Conservation (phyloP, 2,113 vertebrate genomes). For the Pachyramphus minor region DNA sequence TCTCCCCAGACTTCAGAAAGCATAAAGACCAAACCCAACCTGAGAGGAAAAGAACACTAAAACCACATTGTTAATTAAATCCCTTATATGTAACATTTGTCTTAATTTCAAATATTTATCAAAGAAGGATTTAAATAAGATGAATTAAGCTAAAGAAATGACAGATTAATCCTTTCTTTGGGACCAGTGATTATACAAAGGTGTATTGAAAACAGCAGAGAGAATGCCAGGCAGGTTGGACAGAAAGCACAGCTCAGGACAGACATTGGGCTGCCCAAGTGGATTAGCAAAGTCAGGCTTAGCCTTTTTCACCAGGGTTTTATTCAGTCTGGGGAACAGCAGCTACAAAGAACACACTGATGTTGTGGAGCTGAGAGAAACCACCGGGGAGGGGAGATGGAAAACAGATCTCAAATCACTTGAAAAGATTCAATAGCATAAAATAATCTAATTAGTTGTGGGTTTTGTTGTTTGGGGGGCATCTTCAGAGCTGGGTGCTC, state of each 20-base stretch:
- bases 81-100: conserved; percentile 39
- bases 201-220: background rate
- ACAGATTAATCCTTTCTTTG: conserved; percentile 31
- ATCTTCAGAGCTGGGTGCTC: background rate
- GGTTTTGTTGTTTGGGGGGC: background rate
- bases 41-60: background rate
- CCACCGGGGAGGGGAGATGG: background rate
- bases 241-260: background rate
- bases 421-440: conserved; percentile 3
- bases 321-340: background rate
- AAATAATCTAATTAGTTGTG: background rate
- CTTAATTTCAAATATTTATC: conserved; percentile 55
- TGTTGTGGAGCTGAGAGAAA: background rate
- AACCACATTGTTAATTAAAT: conserved; percentile 24
- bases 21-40: background rate
- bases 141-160: conserved; percentile 21
- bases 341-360: background rate
- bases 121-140: conserved; percentile 22
- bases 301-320: background rate
- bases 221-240: background rate
- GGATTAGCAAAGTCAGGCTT: background rate
- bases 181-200: background rate
- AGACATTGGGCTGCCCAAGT: background rate
- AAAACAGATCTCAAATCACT: background rate
- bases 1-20: background rate